A percentile compares a stretch with the other conserved stretches of the same genome.
These are phyloP conservation scores for Eupithecia subumbrata DNA, from an alignment of 2,888 invertebrate genomes.

Conservation along the genomic window DNA sequence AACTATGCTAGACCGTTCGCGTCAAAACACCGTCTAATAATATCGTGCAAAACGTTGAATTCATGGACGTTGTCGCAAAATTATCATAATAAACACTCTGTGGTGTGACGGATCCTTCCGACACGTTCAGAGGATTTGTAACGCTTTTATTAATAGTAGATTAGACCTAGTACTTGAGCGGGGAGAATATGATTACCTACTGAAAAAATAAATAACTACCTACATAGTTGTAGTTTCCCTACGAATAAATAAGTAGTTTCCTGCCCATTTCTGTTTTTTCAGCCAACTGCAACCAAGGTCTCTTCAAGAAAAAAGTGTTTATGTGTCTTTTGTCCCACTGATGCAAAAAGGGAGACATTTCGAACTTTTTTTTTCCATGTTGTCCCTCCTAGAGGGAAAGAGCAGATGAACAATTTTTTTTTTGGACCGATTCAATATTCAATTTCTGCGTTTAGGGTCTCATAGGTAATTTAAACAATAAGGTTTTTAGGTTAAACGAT, in stretches of 20 bases:
- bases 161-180: background rate
- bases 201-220: background rate
- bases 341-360: too few relatives aligned
- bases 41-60: background rate
- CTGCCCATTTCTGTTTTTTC: background rate
- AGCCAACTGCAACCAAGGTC: background rate
- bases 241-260: too few relatives aligned
- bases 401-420: too few relatives aligned
- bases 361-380: too few relatives aligned
- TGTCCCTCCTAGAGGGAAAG: too few relatives aligned
- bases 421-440: too few relatives aligned
- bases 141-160: conserved; percentile 20
- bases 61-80: background rate
- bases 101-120: conserved; percentile 15
- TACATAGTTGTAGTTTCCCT: too few relatives aligned
- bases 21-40: background rate
- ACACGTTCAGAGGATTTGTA: conserved; percentile 7
- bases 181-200: background rate
- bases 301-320: background rate
- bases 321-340: background rate
- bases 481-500: too few relatives aligned
- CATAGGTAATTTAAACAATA: too few relatives aligned
- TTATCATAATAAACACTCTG: background rate
- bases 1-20: background rate
- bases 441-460: too few relatives aligned